phyloP scores from a whole-genome alignment of 1,140 invertebrate species.

The Melitaea cinxia region DNA sequence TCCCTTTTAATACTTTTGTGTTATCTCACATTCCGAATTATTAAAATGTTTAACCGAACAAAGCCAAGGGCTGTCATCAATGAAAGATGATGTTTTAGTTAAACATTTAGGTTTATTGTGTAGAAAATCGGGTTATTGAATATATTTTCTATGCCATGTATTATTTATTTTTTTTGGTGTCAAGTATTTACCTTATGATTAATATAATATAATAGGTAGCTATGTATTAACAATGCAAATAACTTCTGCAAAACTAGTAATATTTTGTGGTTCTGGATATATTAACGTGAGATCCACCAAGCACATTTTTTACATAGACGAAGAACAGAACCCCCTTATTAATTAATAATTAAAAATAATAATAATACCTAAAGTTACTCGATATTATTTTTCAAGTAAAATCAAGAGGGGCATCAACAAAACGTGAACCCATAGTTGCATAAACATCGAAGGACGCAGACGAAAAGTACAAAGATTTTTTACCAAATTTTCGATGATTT shows the following conservation, averaged over 20 bases:
- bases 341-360: slow-evolving; percentile 2
- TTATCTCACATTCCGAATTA: slow-evolving; percentile 9
- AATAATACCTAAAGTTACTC: slow-evolving; percentile 35
- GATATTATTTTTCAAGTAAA: slow-evolving; percentile 74
- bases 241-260: background rate
- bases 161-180: too few species aligned
- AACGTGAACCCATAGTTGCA: slow-evolving; percentile 57
- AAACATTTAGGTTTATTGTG: background rate
- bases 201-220: background rate
- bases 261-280: slow-evolving; percentile 13
- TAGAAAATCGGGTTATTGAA: background rate
- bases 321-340: slow-evolving; percentile 7
- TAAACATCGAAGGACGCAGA: slow-evolving; percentile 56
- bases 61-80: background rate
- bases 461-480: slow-evolving; percentile 65
- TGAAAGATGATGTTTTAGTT: background rate
- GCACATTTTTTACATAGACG: background rate
- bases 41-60: background rate
- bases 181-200: background rate
- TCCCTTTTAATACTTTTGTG: slow-evolving; percentile 7
- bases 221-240: background rate
- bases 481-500: slow-evolving; percentile 61
- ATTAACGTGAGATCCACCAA: slow-evolving; percentile 8
- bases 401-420: slow-evolving; percentile 65
- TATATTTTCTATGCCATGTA: too few species aligned